These are phyloP conservation scores for Coranthus polyacanthus DNA, from an alignment of 2,797 vertebrate species.

Conservation along the genomic window DNA sequence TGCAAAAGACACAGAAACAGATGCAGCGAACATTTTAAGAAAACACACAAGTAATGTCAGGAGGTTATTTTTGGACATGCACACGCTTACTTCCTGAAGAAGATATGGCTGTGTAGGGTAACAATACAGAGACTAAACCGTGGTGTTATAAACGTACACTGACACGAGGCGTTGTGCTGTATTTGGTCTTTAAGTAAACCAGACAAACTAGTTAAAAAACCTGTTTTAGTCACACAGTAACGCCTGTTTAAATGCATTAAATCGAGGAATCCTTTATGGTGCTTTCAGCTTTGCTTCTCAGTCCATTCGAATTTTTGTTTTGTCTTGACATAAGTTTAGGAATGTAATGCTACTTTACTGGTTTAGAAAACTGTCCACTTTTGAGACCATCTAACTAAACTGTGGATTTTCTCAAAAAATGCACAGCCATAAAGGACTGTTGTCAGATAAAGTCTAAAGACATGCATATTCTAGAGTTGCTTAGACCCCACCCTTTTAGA, in stretches of 20 bases:
- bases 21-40: not conserved
- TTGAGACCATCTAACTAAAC: too few relatives aligned
- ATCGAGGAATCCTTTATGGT: too few relatives aligned
- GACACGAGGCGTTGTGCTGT: not conserved
- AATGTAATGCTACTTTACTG: too few relatives aligned
- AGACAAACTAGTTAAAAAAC: conserved; percentile 36
- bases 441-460: too few relatives aligned
- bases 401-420: too few relatives aligned
- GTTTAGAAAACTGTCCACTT: too few relatives aligned
- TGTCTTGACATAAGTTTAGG: too few relatives aligned
- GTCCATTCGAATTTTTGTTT: too few relatives aligned
- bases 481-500: too few relatives aligned
- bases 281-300: too few relatives aligned
- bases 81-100: conserved; percentile 11
- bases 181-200: not conserved
- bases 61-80: not conserved
- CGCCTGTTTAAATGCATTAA: not conserved
- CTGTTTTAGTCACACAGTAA: not conserved
- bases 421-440: too few relatives aligned
- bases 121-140: not conserved
- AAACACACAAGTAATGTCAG: not conserved
- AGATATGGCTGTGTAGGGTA: not conserved
- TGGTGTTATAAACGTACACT: conserved; percentile 20
- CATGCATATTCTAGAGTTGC: too few relatives aligned
- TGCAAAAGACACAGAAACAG: not conserved